Conservation (phyloP, 2,797 vertebrate genomes). For the Urophycis tenuis region DNA sequence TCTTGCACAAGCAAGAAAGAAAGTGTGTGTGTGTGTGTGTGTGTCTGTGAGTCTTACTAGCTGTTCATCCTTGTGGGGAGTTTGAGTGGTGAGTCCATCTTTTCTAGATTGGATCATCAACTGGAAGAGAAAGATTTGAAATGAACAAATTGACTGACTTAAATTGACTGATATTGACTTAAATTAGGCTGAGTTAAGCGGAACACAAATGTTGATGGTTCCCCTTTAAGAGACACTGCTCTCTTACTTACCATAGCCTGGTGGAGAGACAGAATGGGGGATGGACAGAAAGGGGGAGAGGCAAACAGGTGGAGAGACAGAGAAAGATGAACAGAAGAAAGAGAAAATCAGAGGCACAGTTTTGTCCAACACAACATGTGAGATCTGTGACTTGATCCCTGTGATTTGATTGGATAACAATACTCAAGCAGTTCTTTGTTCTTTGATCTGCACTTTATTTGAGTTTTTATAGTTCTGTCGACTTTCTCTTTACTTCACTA, state of each 20-base stretch:
- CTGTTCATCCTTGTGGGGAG: constrained; percentile 93
- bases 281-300: background rate
- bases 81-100: constrained; percentile 84
- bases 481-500: too few species aligned
- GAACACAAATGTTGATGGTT: background rate
- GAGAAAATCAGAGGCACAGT: constrained; percentile 40
- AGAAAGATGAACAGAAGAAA: constrained; percentile 30
- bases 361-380: constrained; percentile 30
- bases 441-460: too few species aligned
- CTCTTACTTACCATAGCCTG: constrained; percentile 92
- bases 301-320: constrained; percentile 11
- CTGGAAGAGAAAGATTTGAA: constrained; percentile 56
- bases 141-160: background rate
- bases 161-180: background rate
- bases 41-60: constrained; percentile 67
- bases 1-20: too few species aligned
- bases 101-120: constrained; percentile 94
- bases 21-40: background rate
- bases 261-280: background rate
- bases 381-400: background rate
- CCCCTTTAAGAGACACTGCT: constrained; percentile 12
- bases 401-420: too few species aligned
- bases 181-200: background rate
- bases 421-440: too few species aligned
- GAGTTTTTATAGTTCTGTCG: too few species aligned